These are phyloP conservation scores for Gymnorhina tibicen DNA, from an alignment of 2,113 vertebrate species.

Conservation along the genomic window DNA sequence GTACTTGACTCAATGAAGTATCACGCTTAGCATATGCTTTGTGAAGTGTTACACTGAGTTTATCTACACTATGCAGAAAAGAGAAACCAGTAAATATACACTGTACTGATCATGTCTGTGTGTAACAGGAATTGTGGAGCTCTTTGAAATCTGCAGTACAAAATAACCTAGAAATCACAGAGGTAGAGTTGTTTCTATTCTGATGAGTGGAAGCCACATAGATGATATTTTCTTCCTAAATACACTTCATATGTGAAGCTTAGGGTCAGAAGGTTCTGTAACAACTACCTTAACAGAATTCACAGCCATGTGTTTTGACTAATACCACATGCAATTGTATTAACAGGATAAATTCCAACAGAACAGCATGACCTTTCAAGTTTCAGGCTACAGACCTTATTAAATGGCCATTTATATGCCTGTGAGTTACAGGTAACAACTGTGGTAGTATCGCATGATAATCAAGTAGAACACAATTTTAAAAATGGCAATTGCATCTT, in stretches of 20 bases:
- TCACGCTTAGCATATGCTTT: neutral
- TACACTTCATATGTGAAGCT: neutral
- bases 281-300: neutral
- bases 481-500: neutral
- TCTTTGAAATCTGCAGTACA: neutral
- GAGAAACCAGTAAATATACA: neutral
- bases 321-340: neutral
- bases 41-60: neutral
- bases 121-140: neutral
- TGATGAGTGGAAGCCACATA: neutral
- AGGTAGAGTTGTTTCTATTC: neutral
- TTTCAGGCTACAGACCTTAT: neutral
- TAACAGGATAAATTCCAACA: neutral
- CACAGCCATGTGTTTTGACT: neutral
- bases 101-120: neutral
- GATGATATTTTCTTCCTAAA: neutral
- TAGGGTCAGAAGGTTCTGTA: neutral
- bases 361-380: neutral
- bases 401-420: neutral
- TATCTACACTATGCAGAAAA: neutral
- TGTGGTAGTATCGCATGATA: neutral
- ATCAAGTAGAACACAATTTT: neutral
- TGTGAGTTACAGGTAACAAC: neutral
- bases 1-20: neutral
- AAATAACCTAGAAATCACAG: neutral